Evolutionary conservation across 2,113 vertebrate genomes (phyloP).

Genomic region (Chroicocephalus ridibundus): DNA sequence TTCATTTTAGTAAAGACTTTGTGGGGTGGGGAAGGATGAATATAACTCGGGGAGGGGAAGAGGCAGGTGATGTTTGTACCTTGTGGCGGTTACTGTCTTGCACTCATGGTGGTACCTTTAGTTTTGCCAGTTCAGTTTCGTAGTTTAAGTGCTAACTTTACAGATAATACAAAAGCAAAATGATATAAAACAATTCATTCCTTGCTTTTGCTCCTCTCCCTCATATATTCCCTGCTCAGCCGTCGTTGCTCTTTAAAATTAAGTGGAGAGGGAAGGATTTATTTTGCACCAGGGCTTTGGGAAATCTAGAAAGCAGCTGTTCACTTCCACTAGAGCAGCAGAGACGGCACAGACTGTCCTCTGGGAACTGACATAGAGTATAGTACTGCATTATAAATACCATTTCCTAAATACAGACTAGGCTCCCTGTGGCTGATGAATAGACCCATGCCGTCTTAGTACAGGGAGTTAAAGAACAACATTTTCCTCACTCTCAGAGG

Average conservation of each 20-base stretch:
- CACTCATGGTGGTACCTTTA: not conserved
- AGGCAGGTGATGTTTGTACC: not conserved
- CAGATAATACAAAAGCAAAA: not conserved
- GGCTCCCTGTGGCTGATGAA: not conserved
- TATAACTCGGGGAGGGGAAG: rapidly evolving
- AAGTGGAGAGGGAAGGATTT: conserved; percentile 45
- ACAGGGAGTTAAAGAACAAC: not conserved
- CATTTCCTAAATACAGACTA: conserved; percentile 29
- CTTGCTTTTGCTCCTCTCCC: not conserved
- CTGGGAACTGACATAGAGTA: conserved; percentile 33
- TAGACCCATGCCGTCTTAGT: not conserved
- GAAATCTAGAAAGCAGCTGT: conserved; percentile 61
- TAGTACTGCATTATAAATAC: conserved; percentile 48
- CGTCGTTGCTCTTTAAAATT: not conserved
- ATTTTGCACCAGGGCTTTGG: conserved; percentile 42
- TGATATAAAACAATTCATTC: not conserved
- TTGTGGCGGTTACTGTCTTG: not conserved
- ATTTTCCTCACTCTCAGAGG: conserved; percentile 11
- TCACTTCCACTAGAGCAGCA: conserved; percentile 53
- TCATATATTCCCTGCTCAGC: not conserved
- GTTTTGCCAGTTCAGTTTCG: not conserved
- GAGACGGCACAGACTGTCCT: not conserved
- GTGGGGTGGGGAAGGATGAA: not conserved
- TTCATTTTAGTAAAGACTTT: not conserved
- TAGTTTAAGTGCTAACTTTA: not conserved